These are phyloP conservation scores for Sylvilagus floridanus DNA, from an alignment of 2,797 vertebrate genomes.

Conservation along the genomic window DNA sequence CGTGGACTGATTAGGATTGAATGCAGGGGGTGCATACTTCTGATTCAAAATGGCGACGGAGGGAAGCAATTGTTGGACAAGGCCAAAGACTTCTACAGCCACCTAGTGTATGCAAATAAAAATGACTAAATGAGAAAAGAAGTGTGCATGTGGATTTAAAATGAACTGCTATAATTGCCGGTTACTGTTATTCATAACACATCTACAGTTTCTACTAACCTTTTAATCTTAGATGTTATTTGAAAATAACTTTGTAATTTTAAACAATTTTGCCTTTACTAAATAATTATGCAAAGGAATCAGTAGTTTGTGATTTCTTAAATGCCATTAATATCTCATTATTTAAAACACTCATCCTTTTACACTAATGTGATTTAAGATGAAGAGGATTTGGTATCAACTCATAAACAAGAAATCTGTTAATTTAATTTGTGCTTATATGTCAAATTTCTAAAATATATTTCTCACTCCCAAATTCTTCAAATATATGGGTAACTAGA, in stretches of 20 bases:
- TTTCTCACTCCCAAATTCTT: conserved; percentile 50
- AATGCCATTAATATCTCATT: conserved; percentile 26
- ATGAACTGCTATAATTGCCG: conserved; percentile 8
- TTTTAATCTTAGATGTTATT: neutral
- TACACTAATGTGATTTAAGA: conserved; percentile 49
- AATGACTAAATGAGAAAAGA: conserved; percentile 54
- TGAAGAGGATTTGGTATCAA: neutral
- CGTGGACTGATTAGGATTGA: conserved; percentile 99
- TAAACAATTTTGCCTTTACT: conserved; percentile 18
- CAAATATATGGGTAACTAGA: conserved; percentile 30
- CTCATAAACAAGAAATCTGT: conserved; percentile 26
- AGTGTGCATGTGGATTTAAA: conserved; percentile 53
- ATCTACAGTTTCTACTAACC: conserved; percentile 20
- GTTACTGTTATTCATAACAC: conserved; percentile 9
- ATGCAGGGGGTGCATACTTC: conserved; percentile 98
- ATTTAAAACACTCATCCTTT: conserved; percentile 51
- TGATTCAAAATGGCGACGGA: conserved; percentile 98
- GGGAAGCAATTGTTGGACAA: conserved; percentile 97
- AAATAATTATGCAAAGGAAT: conserved; percentile 39
- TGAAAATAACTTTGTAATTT: conserved; percentile 31
- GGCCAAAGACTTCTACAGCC: conserved; percentile 98
- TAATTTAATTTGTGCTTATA: conserved; percentile 11
- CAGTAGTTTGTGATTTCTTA: conserved; percentile 27
- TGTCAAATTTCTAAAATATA: conserved; percentile 54
- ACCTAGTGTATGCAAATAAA: conserved; percentile 89